These are phyloP conservation scores for Apostichopus parvimensis DNA, from an alignment of 35 echinoderm and acorn worm species.

Conservation along the genomic window DNA sequence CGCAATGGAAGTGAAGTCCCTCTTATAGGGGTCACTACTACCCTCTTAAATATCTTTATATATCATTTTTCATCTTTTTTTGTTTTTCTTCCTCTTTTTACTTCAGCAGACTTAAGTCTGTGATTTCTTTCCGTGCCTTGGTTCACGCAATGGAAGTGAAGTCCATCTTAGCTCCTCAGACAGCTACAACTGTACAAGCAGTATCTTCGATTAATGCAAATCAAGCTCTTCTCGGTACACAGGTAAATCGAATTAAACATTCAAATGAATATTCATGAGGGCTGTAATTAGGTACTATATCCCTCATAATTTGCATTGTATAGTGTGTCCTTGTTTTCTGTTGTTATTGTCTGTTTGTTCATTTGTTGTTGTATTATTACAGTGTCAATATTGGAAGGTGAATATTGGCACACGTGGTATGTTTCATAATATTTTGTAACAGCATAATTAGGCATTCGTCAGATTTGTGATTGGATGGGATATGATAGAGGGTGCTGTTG, in stretches of 20 bases:
- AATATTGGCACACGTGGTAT: too few relatives aligned
- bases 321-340: too few relatives aligned
- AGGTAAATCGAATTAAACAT: not conserved
- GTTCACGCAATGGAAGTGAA: slow-evolving; percentile 59
- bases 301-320: too few relatives aligned
- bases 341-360: too few relatives aligned
- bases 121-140: slow-evolving; percentile 47
- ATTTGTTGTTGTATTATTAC: too few relatives aligned
- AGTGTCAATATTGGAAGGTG: too few relatives aligned
- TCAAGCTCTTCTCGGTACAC: slow-evolving; percentile 12
- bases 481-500: too few relatives aligned
- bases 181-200: slow-evolving; percentile 52
- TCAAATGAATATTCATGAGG: not conserved
- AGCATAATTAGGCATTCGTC: too few relatives aligned
- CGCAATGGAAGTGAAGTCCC: slow-evolving; percentile 56
- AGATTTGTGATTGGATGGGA: too few relatives aligned
- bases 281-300: not conserved
- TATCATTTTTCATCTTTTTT: not conserved
- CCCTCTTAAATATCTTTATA: not conserved
- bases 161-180: slow-evolving; percentile 39
- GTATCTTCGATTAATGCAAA: slow-evolving; percentile 18
- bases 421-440: too few relatives aligned
- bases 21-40: not conserved
- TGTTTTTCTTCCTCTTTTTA: not conserved
- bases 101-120: slow-evolving; percentile 56